Evolutionary conservation across 2,797 vertebrate genomes (phyloP).

Genomic region (Enteromius treurensis): DNA sequence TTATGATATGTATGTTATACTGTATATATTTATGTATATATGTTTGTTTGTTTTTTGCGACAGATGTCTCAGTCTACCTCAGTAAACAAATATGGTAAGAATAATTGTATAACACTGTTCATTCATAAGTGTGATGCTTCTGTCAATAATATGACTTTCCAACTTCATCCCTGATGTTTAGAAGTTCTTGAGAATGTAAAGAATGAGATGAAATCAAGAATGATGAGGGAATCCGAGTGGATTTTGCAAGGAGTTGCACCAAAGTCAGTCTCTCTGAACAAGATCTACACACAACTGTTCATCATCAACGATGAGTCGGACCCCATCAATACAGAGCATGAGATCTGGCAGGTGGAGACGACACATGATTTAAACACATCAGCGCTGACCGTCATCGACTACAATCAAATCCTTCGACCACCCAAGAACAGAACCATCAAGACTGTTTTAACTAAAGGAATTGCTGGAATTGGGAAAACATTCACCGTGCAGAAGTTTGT

Average conservation of each 20-base stretch:
- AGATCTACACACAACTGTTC: constrained; percentile 28
- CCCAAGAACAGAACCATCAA: not conserved
- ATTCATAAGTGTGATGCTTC: not conserved
- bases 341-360: constrained; percentile 21
- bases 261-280: not conserved
- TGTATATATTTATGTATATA: not conserved
- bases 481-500: constrained; percentile 24
- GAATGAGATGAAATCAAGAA: not conserved
- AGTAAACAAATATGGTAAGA: not conserved
- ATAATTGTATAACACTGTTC: not conserved
- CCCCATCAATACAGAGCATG: constrained; percentile 31
- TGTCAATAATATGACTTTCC: not conserved
- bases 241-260: not conserved
- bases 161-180: not conserved
- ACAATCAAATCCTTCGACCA: not conserved
- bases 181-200: not conserved
- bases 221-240: rapidly evolving
- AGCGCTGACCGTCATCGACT: not conserved
- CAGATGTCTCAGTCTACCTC: not conserved
- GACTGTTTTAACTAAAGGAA: constrained; percentile 34
- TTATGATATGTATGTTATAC: not conserved
- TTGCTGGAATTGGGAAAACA: constrained; percentile 47
- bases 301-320: constrained; percentile 12
- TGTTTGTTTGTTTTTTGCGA: not conserved
- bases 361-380: not conserved